Evolutionary conservation across 2,888 invertebrate genomes (phyloP), one percentile per base, ranked within the genome.

Genomic region (Cerceris ruficornis): DNA sequence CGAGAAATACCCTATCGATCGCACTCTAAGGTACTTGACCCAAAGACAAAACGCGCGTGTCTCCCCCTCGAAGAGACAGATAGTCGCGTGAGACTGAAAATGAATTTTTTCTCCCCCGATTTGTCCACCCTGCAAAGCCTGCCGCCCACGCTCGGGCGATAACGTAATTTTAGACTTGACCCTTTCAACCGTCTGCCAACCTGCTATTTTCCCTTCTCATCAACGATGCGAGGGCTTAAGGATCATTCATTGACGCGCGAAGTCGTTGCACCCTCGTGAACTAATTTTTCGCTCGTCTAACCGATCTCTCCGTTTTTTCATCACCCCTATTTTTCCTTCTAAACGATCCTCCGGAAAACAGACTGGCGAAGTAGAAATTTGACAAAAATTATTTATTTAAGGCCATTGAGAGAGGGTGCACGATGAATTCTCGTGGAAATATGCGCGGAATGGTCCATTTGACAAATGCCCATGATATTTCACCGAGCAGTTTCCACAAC

Each of bases 21-120:
- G 64, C 17, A 49, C 28, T 17, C 11, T 5, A 57, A 61, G 81
- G 65, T 73, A 55, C 11, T 61, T 73, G 64, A 76, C 80, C 81
- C 49, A 73, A n/a, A 9, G 11, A 42, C 8, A 46, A 54, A 64
- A 46, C 64, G 43, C 13, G 60, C 64, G 41, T 67, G 50, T 68
- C 52, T 2, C 65, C n/a, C 42, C 69, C 43, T 43, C 5, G 28
- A 4, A n/a, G 8, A 15, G 7, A 52, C 11, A 6, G 42, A 69
- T 11, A 15, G 9, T 78, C 70, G 82, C 73, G 81, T 70, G 77
- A 68, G 49, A 2, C 7, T 0, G 0, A 28, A 52, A 49, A 42
- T 62, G 28, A 61, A 68, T 69, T 74, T 68, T 66, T 68, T 55
- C 13, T 6, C 13, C 15, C 57, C 6, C 15, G 17, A 2, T 7